A percentile compares a stretch with the other conserved stretches of the same genome.
These are phyloP conservation scores for Caenorhabditis sp. DNA, from an alignment of 2,888 invertebrate species.

Conservation along the genomic window DNA sequence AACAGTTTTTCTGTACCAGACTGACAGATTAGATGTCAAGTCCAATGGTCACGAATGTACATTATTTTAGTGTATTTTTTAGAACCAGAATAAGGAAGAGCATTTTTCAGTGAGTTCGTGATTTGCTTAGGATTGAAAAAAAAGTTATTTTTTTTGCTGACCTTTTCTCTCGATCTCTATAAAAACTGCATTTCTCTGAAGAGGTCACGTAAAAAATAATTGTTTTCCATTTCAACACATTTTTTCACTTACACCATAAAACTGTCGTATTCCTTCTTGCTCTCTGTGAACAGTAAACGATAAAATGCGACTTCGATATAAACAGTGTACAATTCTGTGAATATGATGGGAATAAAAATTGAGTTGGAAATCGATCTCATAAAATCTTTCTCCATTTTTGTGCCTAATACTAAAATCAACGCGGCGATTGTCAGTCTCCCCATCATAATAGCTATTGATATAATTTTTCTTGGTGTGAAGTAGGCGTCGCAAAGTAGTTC, in stretches of 20 bases:
- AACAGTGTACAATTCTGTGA: constrained; percentile 44
- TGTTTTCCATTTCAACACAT: not conserved
- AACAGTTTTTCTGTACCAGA: too few species aligned
- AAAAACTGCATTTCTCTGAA: too few species aligned
- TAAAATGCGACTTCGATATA: constrained; percentile 42
- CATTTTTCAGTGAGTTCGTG: too few species aligned
- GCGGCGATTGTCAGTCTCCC: constrained; percentile 35
- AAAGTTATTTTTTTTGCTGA: too few species aligned
- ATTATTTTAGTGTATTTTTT: too few species aligned
- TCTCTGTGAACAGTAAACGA: constrained; percentile 26
- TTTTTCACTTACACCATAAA: not conserved
- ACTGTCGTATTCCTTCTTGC: not conserved
- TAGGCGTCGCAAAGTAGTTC: constrained; percentile 40
- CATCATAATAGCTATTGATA: constrained; percentile 31
- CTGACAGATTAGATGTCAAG: too few species aligned
- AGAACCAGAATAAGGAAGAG: too few species aligned
- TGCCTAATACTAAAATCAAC: constrained; percentile 43
- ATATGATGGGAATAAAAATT: constrained; percentile 47
- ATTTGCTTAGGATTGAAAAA: too few species aligned
- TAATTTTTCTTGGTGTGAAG: constrained; percentile 31
- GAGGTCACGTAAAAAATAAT: too few species aligned
- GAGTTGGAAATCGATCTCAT: constrained; percentile 48
- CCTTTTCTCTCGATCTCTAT: too few species aligned
- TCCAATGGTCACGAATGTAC: too few species aligned
- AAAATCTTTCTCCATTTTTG: constrained; percentile 50